Percentiles rank a stretch among this genome's conserved stretches.
These are phyloP conservation scores for Pteronura brasiliensis DNA, from an alignment of 2,113 vertebrate genomes.

Conservation along the genomic window DNA sequence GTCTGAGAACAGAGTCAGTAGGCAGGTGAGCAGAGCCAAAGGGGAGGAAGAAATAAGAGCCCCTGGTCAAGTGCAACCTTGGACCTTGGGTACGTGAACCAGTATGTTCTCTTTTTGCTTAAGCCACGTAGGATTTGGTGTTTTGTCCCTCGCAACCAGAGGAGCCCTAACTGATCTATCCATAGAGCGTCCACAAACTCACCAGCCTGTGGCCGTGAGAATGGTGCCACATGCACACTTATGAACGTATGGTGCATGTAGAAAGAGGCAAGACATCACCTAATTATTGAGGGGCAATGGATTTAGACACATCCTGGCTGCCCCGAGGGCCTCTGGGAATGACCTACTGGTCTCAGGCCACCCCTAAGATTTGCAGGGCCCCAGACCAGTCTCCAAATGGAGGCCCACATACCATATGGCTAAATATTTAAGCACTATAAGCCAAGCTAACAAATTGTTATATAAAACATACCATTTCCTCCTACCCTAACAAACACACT, in stretches of 20 bases:
- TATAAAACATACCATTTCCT: background rate
- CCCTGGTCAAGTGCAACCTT: background rate
- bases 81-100: background rate
- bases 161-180: background rate
- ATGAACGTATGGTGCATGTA: fast-evolving
- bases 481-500: background rate
- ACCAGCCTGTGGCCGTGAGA: background rate
- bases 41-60: background rate
- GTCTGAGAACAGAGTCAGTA: background rate
- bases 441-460: background rate
- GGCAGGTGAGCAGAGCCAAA: background rate
- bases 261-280: background rate
- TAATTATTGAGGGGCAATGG: no score
- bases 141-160: background rate
- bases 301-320: background rate
- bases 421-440: background rate
- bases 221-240: fast-evolving
- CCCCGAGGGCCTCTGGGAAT: background rate
- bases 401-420: background rate
- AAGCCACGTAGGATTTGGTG: background rate
- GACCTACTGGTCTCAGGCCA: background rate
- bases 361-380: background rate
- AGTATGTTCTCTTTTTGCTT: background rate
- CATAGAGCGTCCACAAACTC: background rate
- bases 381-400: background rate